A percentile compares a stretch with the other conserved stretches of the same genome.
Conservation (phyloP, 2,797 vertebrate genomes). For the Lycodopsis pacificus region DNA sequence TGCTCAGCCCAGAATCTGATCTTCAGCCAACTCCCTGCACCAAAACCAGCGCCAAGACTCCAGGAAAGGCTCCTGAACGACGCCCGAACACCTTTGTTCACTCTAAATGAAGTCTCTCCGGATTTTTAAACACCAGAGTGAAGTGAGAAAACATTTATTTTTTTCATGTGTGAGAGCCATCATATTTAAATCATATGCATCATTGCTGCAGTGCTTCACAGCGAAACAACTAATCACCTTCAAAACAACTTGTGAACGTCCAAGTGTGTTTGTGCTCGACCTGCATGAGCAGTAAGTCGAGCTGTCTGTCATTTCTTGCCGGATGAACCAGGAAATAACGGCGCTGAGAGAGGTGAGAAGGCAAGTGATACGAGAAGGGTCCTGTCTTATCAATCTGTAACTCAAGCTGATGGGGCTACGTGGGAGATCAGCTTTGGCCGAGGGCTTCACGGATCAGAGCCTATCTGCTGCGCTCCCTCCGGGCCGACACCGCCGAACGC, state of each 20-base stretch:
- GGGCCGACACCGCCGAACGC: constrained; percentile 49
- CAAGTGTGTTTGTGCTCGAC: constrained; percentile 21
- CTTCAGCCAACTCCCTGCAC: neutral
- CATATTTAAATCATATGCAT: neutral
- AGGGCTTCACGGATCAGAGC: constrained; percentile 70
- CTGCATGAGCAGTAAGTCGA: constrained; percentile 14
- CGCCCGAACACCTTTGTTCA: neutral
- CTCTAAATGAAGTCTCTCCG: neutral
- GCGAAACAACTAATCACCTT: neutral
- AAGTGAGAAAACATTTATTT: neutral
- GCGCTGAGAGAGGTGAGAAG: constrained; percentile 59
- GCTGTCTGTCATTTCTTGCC: constrained; percentile 55
- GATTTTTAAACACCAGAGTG: neutral
- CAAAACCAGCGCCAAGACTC: neutral
- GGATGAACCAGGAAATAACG: constrained; percentile 60
- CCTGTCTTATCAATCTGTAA: constrained; percentile 81
- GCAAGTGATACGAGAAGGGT: constrained; percentile 67
- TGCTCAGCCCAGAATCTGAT: neutral
- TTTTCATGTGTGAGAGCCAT: neutral
- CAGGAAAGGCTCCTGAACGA: neutral
- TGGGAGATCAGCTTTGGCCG: constrained; percentile 76
- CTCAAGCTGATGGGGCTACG: constrained; percentile 71
- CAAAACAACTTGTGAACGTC: constrained; percentile 26
- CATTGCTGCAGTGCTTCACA: neutral
- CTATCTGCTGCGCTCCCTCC: constrained; percentile 62